These are phyloP conservation scores for Erebia ligea DNA, from an alignment of 2,888 invertebrate genomes.

Conservation along the genomic window DNA sequence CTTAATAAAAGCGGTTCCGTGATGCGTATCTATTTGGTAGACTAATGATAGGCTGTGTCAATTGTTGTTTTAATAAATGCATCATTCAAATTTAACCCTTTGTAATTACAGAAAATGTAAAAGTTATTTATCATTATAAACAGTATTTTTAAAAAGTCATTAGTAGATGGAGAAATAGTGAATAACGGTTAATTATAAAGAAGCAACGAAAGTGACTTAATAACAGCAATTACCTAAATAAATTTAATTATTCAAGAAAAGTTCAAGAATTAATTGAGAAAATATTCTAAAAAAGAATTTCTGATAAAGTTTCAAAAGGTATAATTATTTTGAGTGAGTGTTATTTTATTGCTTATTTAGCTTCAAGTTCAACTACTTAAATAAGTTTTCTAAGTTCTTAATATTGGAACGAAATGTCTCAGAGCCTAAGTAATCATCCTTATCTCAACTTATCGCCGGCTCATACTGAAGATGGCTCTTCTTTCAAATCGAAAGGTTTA, in stretches of 20 bases:
- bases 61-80: constrained; percentile 18
- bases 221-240: no score
- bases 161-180: neutral
- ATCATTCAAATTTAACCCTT: constrained; percentile 17
- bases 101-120: no score
- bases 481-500: neutral
- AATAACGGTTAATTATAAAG: no score
- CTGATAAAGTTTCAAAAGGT: no score
- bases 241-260: no score
- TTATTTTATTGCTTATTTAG: no score
- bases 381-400: neutral
- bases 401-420: neutral
- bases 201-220: no score
- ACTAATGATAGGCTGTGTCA: constrained; percentile 24
- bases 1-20: constrained; percentile 17
- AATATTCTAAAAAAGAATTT: no score
- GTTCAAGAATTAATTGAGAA: no score
- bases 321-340: no score
- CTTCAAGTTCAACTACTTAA: no score
- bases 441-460: neutral
- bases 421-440: neutral
- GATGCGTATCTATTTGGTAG: constrained; percentile 23
- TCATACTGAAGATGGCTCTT: no score
- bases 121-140: neutral
- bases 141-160: neutral